Evolutionary conservation across 2,888 invertebrate genomes (phyloP).

Genomic region (Abscondita cerata): DNA sequence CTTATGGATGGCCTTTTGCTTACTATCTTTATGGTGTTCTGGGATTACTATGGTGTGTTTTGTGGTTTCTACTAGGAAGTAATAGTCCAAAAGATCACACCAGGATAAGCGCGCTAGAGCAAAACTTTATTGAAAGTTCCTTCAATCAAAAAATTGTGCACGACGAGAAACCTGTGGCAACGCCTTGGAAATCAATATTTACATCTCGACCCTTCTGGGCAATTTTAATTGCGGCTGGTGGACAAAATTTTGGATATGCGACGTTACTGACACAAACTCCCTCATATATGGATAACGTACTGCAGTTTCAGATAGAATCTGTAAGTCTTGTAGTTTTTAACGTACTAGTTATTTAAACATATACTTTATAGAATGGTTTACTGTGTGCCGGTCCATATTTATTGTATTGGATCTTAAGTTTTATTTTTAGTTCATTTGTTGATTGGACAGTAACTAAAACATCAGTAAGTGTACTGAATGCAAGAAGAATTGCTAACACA

Average conservation of each 20-base stretch:
- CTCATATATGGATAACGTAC: constrained; percentile 75
- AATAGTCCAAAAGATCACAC: constrained; percentile 67
- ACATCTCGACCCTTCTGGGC: constrained; percentile 80
- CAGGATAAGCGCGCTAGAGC: constrained; percentile 67
- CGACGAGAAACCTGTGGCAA: constrained; percentile 52
- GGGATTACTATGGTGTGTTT: constrained; percentile 65
- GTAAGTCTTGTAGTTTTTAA: constrained; percentile 56
- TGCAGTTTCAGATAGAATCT: constrained; percentile 73
- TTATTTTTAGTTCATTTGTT: constrained; percentile 71
- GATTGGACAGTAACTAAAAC: constrained; percentile 65
- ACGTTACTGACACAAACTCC: constrained; percentile 82
- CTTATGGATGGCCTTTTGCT: constrained; percentile 76
- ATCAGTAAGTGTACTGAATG: constrained; percentile 59
- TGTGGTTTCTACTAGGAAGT: constrained; percentile 67
- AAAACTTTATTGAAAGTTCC: constrained; percentile 65
- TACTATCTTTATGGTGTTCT: constrained; percentile 73
- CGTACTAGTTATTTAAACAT: constrained; percentile 9
- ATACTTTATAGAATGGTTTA: constrained; percentile 64
- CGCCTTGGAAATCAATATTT: constrained; percentile 77
- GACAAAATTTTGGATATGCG: constrained; percentile 83
- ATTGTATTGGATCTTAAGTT: constrained; percentile 73
- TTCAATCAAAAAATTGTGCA: constrained; percentile 1
- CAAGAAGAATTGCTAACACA: constrained; percentile 68
- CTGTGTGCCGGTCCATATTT: constrained; percentile 76
- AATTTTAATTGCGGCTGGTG: constrained; percentile 71